Base-by-base conservation (phyloP, 2,113 vertebrate species). In the Zosterops hypoxanthus region DNA sequence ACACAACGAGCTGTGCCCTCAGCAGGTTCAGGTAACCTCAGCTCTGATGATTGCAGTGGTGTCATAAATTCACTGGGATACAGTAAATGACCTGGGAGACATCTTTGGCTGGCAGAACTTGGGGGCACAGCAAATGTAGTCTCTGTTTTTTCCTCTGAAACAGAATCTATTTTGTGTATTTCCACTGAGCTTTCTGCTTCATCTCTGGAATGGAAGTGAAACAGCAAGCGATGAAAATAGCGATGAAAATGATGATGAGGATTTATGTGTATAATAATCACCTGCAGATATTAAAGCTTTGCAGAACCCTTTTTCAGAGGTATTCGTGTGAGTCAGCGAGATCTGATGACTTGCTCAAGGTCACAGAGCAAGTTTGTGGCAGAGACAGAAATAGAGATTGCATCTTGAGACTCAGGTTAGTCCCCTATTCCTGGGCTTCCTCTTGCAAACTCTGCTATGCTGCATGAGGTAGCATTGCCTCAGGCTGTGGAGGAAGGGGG, bases 251-350 rank as follows among this genome's bases (percentile, higher is more conserved):
- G 8, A 79, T 78, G 41, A 75, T 28, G 79, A 83, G 87, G 91
- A 90, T 88, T 95, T 95, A 86, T 64, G 65, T 0, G 0, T 91
- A 8, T 71, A 53, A 89, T 90, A 92, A 83, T 91, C 24, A 85
- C 56, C 81, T 79, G 57, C 73, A 95, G 96, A 89, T 97, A 95
- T 91, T 91, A 71, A 93, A 86, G 94, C 94, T 93, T 93, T 90
- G 77, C 86, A 47, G 68, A 52, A 63, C 49, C 46, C 77, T 63
- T 89, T 95, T 77, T 23, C 73, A 68, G 89, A 91, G 84, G 77
- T 49, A 86, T 13, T 57, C 13, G 0, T 47, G 11, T 72, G 81
- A 89, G 34, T 72, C 70, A 46, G 34, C 41, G 70, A 84, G 77
- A 86, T 89, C 60, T 64, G 80, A 63, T 92, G 83, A 70, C 59